Evolutionary conservation across 2,888 invertebrate genomes (phyloP), one percentile per base, ranked within the genome.

Genomic region (Hermaeophaga mercurialis): DNA sequence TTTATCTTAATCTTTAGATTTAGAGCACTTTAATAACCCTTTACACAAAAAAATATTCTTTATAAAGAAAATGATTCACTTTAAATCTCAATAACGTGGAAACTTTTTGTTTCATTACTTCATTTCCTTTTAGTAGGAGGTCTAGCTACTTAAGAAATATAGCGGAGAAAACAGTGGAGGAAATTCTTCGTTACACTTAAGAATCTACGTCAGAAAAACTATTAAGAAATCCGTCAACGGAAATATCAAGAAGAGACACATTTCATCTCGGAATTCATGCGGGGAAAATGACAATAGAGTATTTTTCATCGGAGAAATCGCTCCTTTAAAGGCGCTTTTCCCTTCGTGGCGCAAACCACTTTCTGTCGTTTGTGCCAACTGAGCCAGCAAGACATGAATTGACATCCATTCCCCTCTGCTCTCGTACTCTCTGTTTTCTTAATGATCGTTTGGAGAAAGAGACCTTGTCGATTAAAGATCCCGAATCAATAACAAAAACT

Each of bases 221-320:
- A 53, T 53, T 53, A 46, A 45, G 38, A 36, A 45, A 45, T 45
- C 53, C 45, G 53, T 53, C 53, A 53, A 45, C 19, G 26, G 28
- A 33, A 50, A 45, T 24, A 45, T 36, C 53, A 53, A 44, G 53
- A 45, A 36, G 14, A 53, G 53, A 36, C 45, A 45, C 53, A 53
- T 45, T 44, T 53, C 53, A 45, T 45, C 45, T 45, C 11, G 36
- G 31, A 53, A 53, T 36, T 44, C 45, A 53, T 53, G 53, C 53
- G 38, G 53, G 38, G 45, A 38, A 45, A 53, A 45, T 53, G 53
- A 53, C 53, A 53, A 53, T 53, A 28, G 45, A n/a, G 44, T 44
- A 53, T 53, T 44, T 53, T 53, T 53, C 53, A 53, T 45, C 12
- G 45, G 14, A 24, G 22, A 45, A 18, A 53, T 47, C 36, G 36